These are phyloP conservation scores for Neogobius melanostomus DNA, from an alignment of 2,113 vertebrate species.

Conservation along the genomic window DNA sequence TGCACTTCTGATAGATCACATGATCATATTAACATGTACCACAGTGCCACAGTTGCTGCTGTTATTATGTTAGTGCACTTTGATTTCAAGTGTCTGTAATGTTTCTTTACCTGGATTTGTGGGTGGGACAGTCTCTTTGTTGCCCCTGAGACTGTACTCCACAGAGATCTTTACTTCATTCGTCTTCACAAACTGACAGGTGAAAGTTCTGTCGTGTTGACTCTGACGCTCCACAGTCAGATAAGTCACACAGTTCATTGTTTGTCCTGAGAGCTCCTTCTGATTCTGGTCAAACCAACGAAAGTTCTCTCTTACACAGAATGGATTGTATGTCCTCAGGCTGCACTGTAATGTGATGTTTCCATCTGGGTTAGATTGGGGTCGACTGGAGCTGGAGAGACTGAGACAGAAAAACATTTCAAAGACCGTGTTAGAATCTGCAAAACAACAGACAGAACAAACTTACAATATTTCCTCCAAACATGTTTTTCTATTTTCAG, in stretches of 20 bases:
- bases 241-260: background rate
- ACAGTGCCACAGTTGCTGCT: no score
- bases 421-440: no score
- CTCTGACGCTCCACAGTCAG: constrained; percentile 26
- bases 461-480: no score
- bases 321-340: fast-evolving
- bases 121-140: background rate
- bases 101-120: no score
- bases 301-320: fast-evolving
- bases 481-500: no score
- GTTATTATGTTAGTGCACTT: no score
- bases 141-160: constrained; percentile 4
- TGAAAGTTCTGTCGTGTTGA: constrained; percentile 7
- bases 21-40: no score
- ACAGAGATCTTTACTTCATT: background rate
- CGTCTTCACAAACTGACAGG: constrained; percentile 19
- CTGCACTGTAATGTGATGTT: constrained; percentile 15
- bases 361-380: background rate
- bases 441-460: no score
- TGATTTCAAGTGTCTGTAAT: no score
- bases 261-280: background rate
- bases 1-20: no score
- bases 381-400: no score
- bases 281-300: constrained; percentile 32
- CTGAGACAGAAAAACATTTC: no score